Base-by-base conservation (phyloP, 2,888 invertebrate genomes). In the Thera obeliscata region DNA sequence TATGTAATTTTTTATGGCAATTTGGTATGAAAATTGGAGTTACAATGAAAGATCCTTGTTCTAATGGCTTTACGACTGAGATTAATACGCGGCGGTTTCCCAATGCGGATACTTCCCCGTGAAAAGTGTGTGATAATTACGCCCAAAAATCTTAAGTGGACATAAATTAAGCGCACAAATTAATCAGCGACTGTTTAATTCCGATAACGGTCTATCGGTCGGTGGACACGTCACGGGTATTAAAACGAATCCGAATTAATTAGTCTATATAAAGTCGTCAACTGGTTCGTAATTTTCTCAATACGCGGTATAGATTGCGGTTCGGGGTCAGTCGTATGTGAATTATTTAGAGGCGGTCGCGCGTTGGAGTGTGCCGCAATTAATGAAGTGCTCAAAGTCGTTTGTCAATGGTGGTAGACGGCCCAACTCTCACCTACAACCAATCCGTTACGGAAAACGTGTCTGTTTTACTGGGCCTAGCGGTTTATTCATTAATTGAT, bases 331-430 rank as follows among this genome's bases (percentile, higher is more conserved):
- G 81, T 82, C 84, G 85, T 84, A 84, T 86, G 90, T 88, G 88
- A 90, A 91, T 92, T 91, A 93, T 93, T 91, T 88, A 91, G 87
- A 89, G 86, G 87, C 84, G 88, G 90, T 84, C 81, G 84, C 82
- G 82, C 83, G 85, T 86, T 81, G 86, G 85, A 87, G 83, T 87
- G 86, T 84, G 82, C 86, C 87, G 82, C 90, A 90, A 92, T 91
- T 93, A 93, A 91, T 92, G 90, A 89, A 91, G 88, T 89, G 87
- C 86, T 84, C 84, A 84, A 78, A 87, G 87, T 87, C 89, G 89
- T 91, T 92, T 91, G 90, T 91, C 91, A 92, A 88, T 88, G 87
- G 83, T 79, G 82, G 71, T 69, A 64, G 69, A 69, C 46, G 61
- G 84, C 76, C 78, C 80, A 81, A 80, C 83, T 84, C 85, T 82